Evolutionary conservation across 2,888 invertebrate genomes (phyloP), one percentile per base, ranked within the genome.

Genomic region (Drosophila trichaetosa): DNA sequence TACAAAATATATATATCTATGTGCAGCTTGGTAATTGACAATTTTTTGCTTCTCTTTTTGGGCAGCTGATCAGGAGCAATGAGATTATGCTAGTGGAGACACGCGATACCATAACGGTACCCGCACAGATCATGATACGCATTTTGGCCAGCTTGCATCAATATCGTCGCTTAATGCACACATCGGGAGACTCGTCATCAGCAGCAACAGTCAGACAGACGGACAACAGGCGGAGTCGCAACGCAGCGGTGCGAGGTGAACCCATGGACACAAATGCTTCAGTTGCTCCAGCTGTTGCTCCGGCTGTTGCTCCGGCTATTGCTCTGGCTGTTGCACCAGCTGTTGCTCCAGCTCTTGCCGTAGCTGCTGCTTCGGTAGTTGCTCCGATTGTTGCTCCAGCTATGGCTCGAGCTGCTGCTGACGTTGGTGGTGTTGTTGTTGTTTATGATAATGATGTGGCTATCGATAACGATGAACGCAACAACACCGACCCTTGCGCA

Each of bases 21-120:
- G 3, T 8, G 4, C n/a, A 13, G 21, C 46, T 24, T 24, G 16
- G 1, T 46, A 16, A 46, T 46, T 24, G 46, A 24, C 1, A 1
- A 46, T 24, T 46, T 21, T 24, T 24, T 46, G 46, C 24, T 24
- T 16, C 2, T 24, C 8, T 46, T 24, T 68, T 21, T 13, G 13
- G 1, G 2, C 63, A 97, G 97, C 93, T 97, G 69, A 95, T 96
- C 89, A 94, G 94, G 90, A 94, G 96, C 59, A 97, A 97, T 93
- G 96, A 96, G 76, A 94, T 96, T 51, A 97, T 97, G 97, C 93
- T 97, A 84, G 96, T 97, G 93, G 97, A 97, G 93, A 97, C 97
- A 24, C 95, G 96, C 92, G 97, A 97, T 91, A 97, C 97, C 2
- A 96, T 97, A 74, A 97, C 97, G 33, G 97, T 97, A 63, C 97